Percentiles rank a stretch among this genome's conserved stretches.
Evolutionary conservation across 2,113 vertebrate genomes (phyloP).

Genomic region (Prolemur simus): DNA sequence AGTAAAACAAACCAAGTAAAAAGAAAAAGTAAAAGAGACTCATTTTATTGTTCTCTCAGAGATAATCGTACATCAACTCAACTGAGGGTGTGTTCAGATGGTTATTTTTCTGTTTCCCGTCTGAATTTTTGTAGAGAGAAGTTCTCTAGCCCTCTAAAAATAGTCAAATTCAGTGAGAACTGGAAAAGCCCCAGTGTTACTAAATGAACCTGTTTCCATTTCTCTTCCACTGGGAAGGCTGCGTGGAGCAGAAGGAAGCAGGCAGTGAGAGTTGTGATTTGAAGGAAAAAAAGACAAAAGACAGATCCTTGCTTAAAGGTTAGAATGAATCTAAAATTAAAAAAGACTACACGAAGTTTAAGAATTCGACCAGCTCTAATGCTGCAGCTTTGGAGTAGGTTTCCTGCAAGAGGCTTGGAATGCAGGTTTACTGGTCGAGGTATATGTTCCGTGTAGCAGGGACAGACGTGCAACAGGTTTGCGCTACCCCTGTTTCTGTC

Average conservation of each 20-base stretch:
- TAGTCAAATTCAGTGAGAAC: neutral
- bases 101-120: neutral
- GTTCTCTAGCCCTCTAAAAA: neutral
- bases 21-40: neutral
- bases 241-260: neutral
- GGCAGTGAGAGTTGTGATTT: too few relatives aligned
- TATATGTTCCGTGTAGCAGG: too few relatives aligned
- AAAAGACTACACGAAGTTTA: rapidly evolving
- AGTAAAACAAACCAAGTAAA: neutral
- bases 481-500: neutral
- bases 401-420: rapidly evolving
- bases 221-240: neutral
- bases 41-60: neutral
- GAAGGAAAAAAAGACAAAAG: neutral
- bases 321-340: neutral
- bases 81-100: neutral
- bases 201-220: neutral
- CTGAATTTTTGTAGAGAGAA: neutral
- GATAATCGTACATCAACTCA: too few relatives aligned
- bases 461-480: neutral
- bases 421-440: neutral
- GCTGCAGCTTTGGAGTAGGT: neutral
- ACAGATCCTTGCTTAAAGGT: neutral
- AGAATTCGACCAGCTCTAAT: neutral
- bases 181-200: neutral